A percentile compares a stretch with the other conserved stretches of the same genome.
These are phyloP conservation scores for Carcina quercana DNA, from an alignment of 2,888 invertebrate genomes.

Conservation along the genomic window DNA sequence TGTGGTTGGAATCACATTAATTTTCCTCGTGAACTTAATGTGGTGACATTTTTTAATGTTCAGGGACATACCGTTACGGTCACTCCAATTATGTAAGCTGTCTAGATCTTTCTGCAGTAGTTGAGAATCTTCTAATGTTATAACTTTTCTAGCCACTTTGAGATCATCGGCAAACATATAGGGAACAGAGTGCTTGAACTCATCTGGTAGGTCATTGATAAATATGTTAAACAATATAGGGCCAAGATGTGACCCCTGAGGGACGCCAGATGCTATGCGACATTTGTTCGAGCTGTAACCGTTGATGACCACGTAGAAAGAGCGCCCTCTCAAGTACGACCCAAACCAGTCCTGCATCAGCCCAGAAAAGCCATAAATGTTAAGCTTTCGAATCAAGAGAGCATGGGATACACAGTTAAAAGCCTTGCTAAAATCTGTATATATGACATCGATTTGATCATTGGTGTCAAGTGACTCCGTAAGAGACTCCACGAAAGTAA, in stretches of 20 bases:
- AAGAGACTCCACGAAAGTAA: neutral
- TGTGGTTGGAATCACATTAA: neutral
- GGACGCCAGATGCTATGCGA: constrained; percentile 1
- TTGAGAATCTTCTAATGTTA: neutral
- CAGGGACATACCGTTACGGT: neutral
- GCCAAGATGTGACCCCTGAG: constrained; percentile 3
- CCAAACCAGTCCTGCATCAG: constrained; percentile 12
- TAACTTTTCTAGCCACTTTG: neutral
- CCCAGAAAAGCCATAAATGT: constrained; percentile 10
- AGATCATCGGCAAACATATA: constrained; percentile 3
- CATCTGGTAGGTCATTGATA: neutral
- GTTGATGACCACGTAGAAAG: neutral
- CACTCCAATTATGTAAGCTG: neutral
- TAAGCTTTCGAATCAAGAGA: constrained; percentile 11
- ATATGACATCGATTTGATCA: constrained; percentile 18
- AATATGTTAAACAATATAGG: constrained; percentile 1
- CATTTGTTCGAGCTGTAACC: neutral
- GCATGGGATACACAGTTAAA: constrained; percentile 17
- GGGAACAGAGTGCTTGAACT: neutral
- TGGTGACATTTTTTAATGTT: neutral
- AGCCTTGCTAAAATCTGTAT: constrained; percentile 21
- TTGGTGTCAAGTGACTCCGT: neutral
- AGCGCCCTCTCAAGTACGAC: constrained; percentile 5
- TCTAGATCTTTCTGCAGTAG: neutral
- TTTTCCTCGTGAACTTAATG: neutral